Conservation (phyloP, 2,888 invertebrate species). For the Venusia cambrica region DNA sequence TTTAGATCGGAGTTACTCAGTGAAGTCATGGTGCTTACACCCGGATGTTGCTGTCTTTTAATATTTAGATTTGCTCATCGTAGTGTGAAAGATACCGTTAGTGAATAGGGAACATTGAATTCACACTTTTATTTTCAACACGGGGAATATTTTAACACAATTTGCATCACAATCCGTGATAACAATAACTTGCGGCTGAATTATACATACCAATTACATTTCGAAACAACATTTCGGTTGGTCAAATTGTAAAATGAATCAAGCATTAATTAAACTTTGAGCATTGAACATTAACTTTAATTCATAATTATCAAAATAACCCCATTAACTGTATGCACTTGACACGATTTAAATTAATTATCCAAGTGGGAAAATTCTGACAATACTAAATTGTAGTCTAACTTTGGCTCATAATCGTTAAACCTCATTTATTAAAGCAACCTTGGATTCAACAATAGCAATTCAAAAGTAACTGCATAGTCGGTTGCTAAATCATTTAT, state of each 20-base stretch:
- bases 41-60: constrained; percentile 62
- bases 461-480: constrained; percentile 30
- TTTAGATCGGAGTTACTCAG: constrained; percentile 38
- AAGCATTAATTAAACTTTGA: constrained; percentile 49
- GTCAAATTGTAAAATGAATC: too few species aligned
- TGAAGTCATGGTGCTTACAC: constrained; percentile 58
- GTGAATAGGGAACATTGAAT: constrained; percentile 56
- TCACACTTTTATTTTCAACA: constrained; percentile 70
- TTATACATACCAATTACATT: too few species aligned
- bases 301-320: constrained; percentile 45
- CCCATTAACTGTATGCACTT: constrained; percentile 62
- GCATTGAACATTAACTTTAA: constrained; percentile 40
- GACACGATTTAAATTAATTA: constrained; percentile 58
- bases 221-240: too few species aligned
- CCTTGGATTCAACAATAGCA: constrained; percentile 46
- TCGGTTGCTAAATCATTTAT: constrained; percentile 19
- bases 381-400: constrained; percentile 42
- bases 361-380: constrained; percentile 59
- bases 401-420: constrained; percentile 29
- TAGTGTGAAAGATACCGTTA: constrained; percentile 66
- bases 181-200: too few species aligned
- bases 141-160: constrained; percentile 4
- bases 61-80: constrained; percentile 57
- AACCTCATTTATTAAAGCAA: constrained; percentile 26
- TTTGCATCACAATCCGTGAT: constrained; percentile 7